Evolutionary conservation across 2,888 invertebrate genomes (phyloP).

Genomic region (Idaea dimidiata): DNA sequence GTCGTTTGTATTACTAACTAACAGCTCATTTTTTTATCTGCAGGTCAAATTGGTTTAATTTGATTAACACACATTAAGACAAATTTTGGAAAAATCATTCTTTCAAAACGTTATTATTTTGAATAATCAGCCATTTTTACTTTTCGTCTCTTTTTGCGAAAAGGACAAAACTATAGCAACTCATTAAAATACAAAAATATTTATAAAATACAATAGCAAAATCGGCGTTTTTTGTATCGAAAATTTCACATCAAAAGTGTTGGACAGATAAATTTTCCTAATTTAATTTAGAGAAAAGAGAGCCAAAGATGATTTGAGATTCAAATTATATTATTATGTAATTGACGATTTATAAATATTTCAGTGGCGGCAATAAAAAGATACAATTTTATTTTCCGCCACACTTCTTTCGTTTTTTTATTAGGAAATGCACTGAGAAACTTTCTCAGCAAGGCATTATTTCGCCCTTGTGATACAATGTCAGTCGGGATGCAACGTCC

Average conservation of each 20-base stretch:
- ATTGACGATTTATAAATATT: not conserved
- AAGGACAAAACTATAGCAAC: not conserved
- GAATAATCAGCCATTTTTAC: conserved; percentile 27
- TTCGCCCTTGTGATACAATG: too few relatives aligned
- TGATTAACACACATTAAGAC: too few relatives aligned
- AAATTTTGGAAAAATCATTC: too few relatives aligned
- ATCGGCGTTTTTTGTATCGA: not conserved
- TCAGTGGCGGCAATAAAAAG: not conserved
- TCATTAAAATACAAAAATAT: not conserved
- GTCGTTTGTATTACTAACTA: too few relatives aligned
- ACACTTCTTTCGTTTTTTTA: too few relatives aligned
- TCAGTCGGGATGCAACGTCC: too few relatives aligned
- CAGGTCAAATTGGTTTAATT: too few relatives aligned
- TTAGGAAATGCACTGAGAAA: too few relatives aligned
- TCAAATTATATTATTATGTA: not conserved
- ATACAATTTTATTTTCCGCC: not conserved
- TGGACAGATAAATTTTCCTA: conserved; percentile 5
- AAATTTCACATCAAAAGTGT: not conserved
- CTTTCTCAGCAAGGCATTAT: too few relatives aligned
- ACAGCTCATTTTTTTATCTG: too few relatives aligned
- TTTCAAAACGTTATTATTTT: conserved; percentile 16
- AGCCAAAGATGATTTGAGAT: not conserved
- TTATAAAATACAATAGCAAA: not conserved
- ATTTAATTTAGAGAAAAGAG: conserved; percentile 25
- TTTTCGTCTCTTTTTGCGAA: not conserved